Percentiles rank a stretch among this genome's conserved stretches.
Conservation (phyloP, 1,140 invertebrate species). For the Venustaconcha ellipsiformis region DNA sequence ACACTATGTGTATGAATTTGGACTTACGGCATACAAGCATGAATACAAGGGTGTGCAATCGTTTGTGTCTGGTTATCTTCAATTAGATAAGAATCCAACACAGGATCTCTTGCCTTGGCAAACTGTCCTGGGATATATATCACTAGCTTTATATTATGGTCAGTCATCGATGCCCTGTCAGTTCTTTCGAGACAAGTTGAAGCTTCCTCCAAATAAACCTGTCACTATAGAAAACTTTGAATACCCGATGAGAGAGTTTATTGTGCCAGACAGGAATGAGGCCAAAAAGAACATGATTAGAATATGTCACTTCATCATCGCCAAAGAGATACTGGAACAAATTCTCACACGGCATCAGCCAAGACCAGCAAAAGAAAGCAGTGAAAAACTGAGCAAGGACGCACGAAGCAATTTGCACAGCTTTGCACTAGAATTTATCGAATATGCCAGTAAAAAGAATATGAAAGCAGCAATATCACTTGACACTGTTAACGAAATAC, state of each 20-base stretch:
- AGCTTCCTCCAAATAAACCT: constrained; percentile 14
- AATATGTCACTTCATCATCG: constrained; percentile 24
- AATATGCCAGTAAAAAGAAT: constrained; percentile 13
- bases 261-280: constrained; percentile 3
- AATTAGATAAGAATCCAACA: background rate
- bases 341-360: constrained; percentile 8
- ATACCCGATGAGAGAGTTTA: constrained; percentile 10
- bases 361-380: background rate
- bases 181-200: constrained; percentile 17
- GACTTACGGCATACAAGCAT: constrained; percentile 16
- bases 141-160: constrained; percentile 26
- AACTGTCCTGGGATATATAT: constrained; percentile 24
- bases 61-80: constrained; percentile 24
- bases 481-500: constrained; percentile 19
- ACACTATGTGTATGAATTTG: constrained; percentile 27
- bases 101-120: constrained; percentile 11
- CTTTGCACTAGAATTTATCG: constrained; percentile 33
- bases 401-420: constrained; percentile 28
- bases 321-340: constrained; percentile 23
- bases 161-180: constrained; percentile 29
- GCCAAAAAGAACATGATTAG: constrained; percentile 20
- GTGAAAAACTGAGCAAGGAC: constrained; percentile 12
- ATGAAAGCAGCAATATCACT: background rate
- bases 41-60: constrained; percentile 18
- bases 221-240: constrained; percentile 12